phyloP scores from a whole-genome alignment of 2,797 vertebrate genomes.

The Pangasius sanitwongsei region DNA sequence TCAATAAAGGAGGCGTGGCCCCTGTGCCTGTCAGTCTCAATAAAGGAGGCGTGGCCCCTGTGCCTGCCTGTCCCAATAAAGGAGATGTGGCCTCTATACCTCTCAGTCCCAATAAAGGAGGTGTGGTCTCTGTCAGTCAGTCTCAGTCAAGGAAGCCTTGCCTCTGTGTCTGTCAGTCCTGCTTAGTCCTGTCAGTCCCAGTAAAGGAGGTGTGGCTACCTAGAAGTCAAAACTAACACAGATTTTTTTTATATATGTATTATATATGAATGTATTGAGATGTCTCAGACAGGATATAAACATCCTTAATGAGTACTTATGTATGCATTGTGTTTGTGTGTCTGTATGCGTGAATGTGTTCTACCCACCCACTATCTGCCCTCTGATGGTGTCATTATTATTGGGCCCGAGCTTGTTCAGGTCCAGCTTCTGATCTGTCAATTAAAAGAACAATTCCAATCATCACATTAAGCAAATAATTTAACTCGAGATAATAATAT shows the following conservation, averaged over 20 bases:
- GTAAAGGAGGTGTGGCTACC: not conserved
- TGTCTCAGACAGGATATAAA: not conserved
- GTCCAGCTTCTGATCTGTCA: slow-evolving; percentile 96
- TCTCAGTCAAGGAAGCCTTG: not conserved
- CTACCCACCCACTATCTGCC: slow-evolving; percentile 95
- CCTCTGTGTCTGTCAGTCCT: not conserved
- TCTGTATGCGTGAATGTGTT: not conserved
- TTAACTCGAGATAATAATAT: not conserved
- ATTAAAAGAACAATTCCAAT: slow-evolving; percentile 28
- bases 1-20: not conserved
- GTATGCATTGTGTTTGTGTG: not conserved
- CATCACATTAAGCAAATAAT: slow-evolving; percentile 18
- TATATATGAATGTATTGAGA: not conserved
- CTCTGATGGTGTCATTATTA: slow-evolving; percentile 94
- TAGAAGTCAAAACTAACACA: not conserved
- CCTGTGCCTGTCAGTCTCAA: not conserved
- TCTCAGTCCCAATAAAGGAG: not conserved
- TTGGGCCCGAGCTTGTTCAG: slow-evolving; percentile 97
- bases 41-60: not conserved
- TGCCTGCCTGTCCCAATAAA: not conserved
- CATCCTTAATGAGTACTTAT: not conserved
- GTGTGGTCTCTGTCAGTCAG: no score
- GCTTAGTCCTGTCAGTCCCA: not conserved
- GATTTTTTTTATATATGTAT: no score
- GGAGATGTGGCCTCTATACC: not conserved